Base-by-base conservation (phyloP, 1,140 invertebrate genomes). In the Drosophila kurseongensis region DNA sequence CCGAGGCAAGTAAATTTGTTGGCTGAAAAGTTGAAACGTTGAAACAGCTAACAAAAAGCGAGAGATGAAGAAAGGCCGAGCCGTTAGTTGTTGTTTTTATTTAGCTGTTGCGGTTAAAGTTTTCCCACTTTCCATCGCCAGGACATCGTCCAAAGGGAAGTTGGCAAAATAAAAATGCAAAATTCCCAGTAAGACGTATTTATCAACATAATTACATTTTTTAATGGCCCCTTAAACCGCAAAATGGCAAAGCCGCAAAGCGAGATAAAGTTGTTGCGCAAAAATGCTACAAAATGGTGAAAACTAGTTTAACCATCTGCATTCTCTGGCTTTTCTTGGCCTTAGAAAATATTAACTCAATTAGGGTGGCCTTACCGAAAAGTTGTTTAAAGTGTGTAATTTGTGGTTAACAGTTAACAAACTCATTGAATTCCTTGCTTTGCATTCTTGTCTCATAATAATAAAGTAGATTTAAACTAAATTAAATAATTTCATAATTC, bases 201-300 rank as follows among this genome's bases (percentile, higher is more conserved):
- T 91, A 91, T 91, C 89, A 91, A 86, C 89, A 91, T 91, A 91
- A 91, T 91, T 91, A 91, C 89, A 90, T 91, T 91, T 91, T 86
- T 90, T 91, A 91, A 91, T 91, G 89, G 89, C 89, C 81, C 91
- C 82, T 91, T 89, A 91, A 91, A 76, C 89, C 89, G 84, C 89
- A 91, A 91, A 91, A 85, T 78, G 89, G 83, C 79, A 73, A 75
- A 86, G 83, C 75, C 62, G 59, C 50, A 61, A 73, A 65, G 55
- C 62, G 47, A 77, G 75, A 88, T 83, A 77, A 77, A 83, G 72
- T 41, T 27, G 16, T 55, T 41, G 65, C 58, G 61, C 42, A 61
- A 59, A 65, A 62, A 45, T 56, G 18, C 44, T 14, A 58, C 42
- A 50, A 45, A 51, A 61, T 42, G 38, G 48, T 63, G 60, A n/a